These are phyloP conservation scores for Caligus rogercresseyi DNA, from an alignment of 1,140 invertebrate species.

Conservation along the genomic window DNA sequence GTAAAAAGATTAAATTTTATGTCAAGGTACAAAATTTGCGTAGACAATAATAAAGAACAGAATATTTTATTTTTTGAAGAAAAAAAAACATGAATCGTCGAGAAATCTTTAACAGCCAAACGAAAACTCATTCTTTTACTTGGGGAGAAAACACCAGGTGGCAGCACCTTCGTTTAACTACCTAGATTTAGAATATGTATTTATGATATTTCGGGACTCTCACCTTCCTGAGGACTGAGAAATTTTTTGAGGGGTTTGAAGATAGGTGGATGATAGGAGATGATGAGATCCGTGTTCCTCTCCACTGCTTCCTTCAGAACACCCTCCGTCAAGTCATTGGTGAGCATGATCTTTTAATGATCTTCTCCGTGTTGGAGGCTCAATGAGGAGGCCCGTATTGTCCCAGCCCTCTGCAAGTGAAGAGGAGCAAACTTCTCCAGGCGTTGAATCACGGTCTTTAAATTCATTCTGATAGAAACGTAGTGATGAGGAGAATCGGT, in stretches of 20 bases:
- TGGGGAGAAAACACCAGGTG: too few relatives aligned
- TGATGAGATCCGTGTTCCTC: constrained; percentile 50
- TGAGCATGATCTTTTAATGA: constrained; percentile 40
- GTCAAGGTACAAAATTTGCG: too few relatives aligned
- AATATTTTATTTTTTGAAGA: too few relatives aligned
- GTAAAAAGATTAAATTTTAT: too few relatives aligned
- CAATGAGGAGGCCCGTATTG: constrained; percentile 78
- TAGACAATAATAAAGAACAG: too few relatives aligned
- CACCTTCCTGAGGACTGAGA: constrained; percentile 53
- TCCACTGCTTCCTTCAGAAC: constrained; percentile 66
- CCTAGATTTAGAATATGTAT: background rate
- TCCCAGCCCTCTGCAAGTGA: constrained; percentile 71
- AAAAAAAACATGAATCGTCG: too few relatives aligned
- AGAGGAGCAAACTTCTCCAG: constrained; percentile 51
- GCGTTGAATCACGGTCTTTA: constrained; percentile 40
- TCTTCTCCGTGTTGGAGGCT: constrained; percentile 44
- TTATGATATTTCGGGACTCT: constrained; percentile 15
- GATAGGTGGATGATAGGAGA: constrained; percentile 90
- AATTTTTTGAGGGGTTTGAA: constrained; percentile 58
- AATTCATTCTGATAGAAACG: constrained; percentile 27
- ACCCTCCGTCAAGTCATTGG: constrained; percentile 78
- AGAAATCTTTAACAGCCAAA: too few relatives aligned
- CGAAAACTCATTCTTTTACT: too few relatives aligned
- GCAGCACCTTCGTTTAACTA: too few relatives aligned
- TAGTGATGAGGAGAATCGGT: too few relatives aligned